Percentiles rank a stretch among this genome's conserved stretches.
Evolutionary conservation across 2,113 vertebrate genomes (phyloP).

Genomic region (Leucopsar rothschildi): DNA sequence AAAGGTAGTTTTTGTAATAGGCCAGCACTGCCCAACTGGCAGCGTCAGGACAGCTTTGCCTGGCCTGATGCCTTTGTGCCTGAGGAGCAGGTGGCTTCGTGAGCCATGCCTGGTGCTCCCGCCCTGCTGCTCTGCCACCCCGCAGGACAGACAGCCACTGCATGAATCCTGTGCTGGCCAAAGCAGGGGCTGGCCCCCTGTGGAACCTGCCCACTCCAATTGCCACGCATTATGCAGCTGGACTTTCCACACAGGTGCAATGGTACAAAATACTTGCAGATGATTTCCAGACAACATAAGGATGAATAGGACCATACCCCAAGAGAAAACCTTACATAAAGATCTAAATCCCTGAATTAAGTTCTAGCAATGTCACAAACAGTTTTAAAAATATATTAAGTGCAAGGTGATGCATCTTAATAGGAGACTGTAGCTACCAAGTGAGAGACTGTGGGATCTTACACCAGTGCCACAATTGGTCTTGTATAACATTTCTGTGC

Average conservation of each 20-base stretch:
- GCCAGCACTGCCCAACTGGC: background rate
- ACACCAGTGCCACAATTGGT: background rate
- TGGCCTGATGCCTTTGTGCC: background rate
- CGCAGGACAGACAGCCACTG: accelerated
- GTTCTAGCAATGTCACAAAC: background rate
- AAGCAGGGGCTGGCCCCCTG: accelerated
- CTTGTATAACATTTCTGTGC: background rate
- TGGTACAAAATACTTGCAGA: background rate
- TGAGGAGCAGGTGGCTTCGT: background rate
- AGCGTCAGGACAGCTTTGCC: background rate
- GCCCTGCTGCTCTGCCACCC: background rate
- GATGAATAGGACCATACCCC: background rate
- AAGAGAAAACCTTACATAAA: background rate
- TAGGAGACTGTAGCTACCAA: background rate
- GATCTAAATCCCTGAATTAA: background rate
- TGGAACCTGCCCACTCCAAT: background rate
- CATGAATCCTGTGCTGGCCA: background rate
- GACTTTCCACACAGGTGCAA: background rate
- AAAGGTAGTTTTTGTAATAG: background rate
- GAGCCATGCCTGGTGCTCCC: background rate
- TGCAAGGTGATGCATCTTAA: background rate
- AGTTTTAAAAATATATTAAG: background rate
- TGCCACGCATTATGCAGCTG: background rate
- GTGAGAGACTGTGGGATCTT: background rate
- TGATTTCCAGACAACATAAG: background rate